These are phyloP conservation scores for Garra rufa DNA, from an alignment of 2,113 vertebrate genomes.

Conservation along the genomic window DNA sequence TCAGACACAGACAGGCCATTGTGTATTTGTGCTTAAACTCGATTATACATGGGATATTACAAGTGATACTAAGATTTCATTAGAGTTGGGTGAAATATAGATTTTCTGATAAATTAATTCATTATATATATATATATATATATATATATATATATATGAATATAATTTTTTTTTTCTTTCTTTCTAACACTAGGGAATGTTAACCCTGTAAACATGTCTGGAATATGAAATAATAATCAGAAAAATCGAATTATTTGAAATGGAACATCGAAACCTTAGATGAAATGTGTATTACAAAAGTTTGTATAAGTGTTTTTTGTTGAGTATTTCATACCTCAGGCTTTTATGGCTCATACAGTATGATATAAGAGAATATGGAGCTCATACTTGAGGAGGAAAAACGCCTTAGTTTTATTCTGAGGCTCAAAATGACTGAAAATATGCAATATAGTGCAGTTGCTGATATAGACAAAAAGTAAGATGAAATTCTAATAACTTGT, in stretches of 20 bases:
- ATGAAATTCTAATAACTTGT: not conserved
- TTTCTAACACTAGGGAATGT: not conserved
- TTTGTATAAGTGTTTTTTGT: not conserved
- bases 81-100: too few species aligned
- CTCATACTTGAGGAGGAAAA: not conserved
- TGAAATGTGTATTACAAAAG: not conserved
- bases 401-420: not conserved
- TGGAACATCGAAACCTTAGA: not conserved
- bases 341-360: not conserved
- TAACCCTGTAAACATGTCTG: not conserved
- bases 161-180: too few species aligned
- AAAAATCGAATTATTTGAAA: not conserved
- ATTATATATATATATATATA: too few species aligned
- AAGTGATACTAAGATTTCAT: not conserved
- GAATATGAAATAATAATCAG: not conserved
- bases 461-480: not conserved
- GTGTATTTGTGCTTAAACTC: not conserved
- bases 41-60: not conserved
- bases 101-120: too few species aligned
- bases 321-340: not conserved
- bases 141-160: too few species aligned
- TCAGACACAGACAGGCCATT: not conserved
- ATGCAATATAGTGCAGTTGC: not conserved
- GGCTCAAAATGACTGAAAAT: not conserved
- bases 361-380: not conserved